These are phyloP conservation scores for Laupala kohalensis DNA, from an alignment of 1,140 invertebrate genomes.

Conservation along the genomic window DNA sequence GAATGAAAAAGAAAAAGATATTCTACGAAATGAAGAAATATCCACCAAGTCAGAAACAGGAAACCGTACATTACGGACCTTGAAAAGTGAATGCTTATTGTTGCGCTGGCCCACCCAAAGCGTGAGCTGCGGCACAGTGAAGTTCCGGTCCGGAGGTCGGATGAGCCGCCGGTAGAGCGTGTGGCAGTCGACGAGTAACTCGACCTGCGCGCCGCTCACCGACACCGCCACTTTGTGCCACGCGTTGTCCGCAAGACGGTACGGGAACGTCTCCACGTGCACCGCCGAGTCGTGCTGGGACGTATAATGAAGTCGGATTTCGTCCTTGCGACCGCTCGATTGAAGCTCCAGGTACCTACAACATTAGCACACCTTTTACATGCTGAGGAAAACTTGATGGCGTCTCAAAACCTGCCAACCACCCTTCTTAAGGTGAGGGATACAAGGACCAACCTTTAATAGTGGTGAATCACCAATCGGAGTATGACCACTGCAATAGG, in stretches of 20 bases:
- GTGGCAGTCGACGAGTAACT: conserved; percentile 74
- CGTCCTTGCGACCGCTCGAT: conserved; percentile 74
- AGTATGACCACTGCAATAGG: too few relatives aligned
- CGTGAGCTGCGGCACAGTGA: conserved; percentile 52
- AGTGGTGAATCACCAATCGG: too few relatives aligned
- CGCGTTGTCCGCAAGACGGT: conserved; percentile 64
- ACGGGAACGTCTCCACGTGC: conserved; percentile 74
- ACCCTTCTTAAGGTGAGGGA: too few relatives aligned
- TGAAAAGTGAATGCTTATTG: conserved; percentile 71
- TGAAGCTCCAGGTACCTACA: conserved; percentile 75
- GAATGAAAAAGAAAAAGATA: too few relatives aligned
- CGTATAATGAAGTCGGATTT: conserved; percentile 59
- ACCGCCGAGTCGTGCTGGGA: conserved; percentile 25
- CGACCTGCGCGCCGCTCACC: conserved; percentile 66
- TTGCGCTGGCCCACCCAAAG: conserved; percentile 81
- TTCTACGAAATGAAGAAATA: too few relatives aligned
- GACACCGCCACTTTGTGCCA: conserved; percentile 77
- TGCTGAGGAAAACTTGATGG: too few relatives aligned
- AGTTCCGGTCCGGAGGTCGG: conserved; percentile 54
- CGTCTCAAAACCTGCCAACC: too few relatives aligned
- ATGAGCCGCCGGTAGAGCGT: conserved; percentile 61
- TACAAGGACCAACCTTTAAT: too few relatives aligned
- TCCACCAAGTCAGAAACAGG: too few relatives aligned
- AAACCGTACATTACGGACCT: too few relatives aligned
- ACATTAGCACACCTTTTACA: too few relatives aligned